Base-by-base conservation (phyloP, 1,140 invertebrate genomes). In the Drosophila ironensis region DNA sequence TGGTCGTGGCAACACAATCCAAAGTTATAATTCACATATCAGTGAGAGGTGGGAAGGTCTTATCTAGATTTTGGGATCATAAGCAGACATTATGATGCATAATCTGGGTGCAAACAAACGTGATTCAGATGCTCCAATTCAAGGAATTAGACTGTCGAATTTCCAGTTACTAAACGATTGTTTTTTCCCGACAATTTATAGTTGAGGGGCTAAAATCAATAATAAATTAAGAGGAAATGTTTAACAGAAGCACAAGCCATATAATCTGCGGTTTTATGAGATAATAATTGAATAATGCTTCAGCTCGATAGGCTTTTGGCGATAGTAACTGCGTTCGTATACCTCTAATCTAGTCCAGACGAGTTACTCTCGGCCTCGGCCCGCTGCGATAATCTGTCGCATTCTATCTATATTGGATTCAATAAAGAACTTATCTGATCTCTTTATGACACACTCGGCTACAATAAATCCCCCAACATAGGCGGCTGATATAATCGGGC, bases 361-460 rank as follows among this genome's bases (percentile, higher is more conserved):
- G 5, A 38, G 47, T 38, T 37, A n/a, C n/a, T n/a, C n/a, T n/a
- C n/a, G n/a, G n/a, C 33, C 20, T 12, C 33, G n/a, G 47, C 46
- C 30, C 46, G 22, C 20, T 17, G 12, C 8, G 17, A 27, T 51
- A 51, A 59, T 25, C 50, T 24, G 40, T 45, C 12, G 27, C 51
- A 8, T 14, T 42, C 37, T 60, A 56, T 46, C 57, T 61, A 46
- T 46, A 40, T 38, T 12, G 30, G 41, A 28, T 38, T 47, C 24
- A 38, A 63, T 63, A 48, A 40, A 48, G 33, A 2, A 63, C 56
- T 40, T 63, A 63, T 63, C 59, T 63, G 59, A 63, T 63, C 53
- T 27, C 38, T 61, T 61, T 61, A 61, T 46, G 53, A 27, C 35
- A 52, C 54, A 28, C 24, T 48, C 4, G 24, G 33, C 25, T 37